phyloP scores from a whole-genome alignment of 2,113 vertebrate genomes.

The Daboia siamensis region DNA sequence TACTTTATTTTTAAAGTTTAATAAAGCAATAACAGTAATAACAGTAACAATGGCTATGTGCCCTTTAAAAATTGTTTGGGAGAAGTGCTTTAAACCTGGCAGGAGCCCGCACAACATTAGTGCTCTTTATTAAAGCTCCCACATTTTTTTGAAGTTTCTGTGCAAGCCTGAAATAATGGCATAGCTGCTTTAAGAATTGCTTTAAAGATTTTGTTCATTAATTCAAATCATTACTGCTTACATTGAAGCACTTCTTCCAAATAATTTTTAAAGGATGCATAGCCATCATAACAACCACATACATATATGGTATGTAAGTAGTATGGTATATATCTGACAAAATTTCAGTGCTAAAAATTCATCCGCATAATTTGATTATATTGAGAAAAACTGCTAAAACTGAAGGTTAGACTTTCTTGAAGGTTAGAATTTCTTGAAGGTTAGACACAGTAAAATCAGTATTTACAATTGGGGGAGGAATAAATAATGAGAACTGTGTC shows the following conservation, averaged over 20 bases:
- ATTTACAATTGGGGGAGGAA: neutral
- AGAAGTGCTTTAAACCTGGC: neutral
- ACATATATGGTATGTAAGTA: neutral
- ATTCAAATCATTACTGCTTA: neutral
- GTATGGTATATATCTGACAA: neutral
- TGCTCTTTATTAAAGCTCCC: neutral
- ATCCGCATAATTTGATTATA: neutral
- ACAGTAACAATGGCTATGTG: neutral
- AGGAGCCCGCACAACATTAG: neutral
- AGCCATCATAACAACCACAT: neutral
- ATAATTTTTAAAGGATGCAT: neutral
- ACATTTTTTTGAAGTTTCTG: neutral
- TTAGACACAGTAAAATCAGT: neutral
- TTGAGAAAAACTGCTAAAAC: neutral
- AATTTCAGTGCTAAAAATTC: neutral
- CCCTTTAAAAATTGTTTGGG: neutral
- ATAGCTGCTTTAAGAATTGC: neutral
- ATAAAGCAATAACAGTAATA: neutral
- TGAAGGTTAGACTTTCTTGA: too few relatives aligned
- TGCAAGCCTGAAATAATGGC: neutral
- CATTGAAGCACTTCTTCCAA: neutral
- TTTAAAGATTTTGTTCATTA: neutral
- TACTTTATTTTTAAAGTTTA: neutral
- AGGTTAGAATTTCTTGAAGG: neutral
- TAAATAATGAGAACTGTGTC: neutral